Conservation (phyloP, 2,797 vertebrate genomes). For the Parambassis ranga region DNA sequence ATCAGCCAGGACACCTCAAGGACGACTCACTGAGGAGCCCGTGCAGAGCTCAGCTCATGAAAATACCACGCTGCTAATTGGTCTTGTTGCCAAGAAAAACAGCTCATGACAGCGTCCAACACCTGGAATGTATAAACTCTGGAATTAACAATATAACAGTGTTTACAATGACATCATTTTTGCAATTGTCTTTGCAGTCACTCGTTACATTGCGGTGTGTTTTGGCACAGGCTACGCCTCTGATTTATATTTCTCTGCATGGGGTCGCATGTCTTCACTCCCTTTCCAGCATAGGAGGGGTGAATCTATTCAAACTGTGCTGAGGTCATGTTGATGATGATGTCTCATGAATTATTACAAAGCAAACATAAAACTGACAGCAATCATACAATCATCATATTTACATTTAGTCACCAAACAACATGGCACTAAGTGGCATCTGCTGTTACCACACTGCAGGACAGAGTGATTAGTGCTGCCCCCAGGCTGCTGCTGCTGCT, state of each 20-base stretch:
- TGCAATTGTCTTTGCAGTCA: conserved; percentile 1
- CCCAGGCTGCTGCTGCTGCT: conserved; percentile 19
- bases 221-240: conserved; percentile 25
- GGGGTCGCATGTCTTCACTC: conserved; percentile 23
- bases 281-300: background rate
- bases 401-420: background rate
- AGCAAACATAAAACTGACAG: background rate
- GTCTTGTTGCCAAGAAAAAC: conserved; percentile 14
- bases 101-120: background rate
- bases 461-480: conserved; percentile 25
- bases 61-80: conserved; percentile 13
- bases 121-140: conserved; percentile 35
- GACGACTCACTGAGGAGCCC: conserved; percentile 8
- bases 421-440: background rate
- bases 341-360: too few relatives aligned
- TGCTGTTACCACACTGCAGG: background rate
- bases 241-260: conserved; percentile 37
- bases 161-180: conserved; percentile 12
- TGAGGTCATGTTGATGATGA: too few relatives aligned
- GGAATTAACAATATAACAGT: background rate
- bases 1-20: conserved; percentile 32
- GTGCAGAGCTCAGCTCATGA: conserved; percentile 21
- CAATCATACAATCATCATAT: background rate
- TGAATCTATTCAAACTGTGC: background rate
- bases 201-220: conserved; percentile 8